Evolutionary conservation across 2,888 invertebrate species (phyloP).

Genomic region (Podabrus alpinus): DNA sequence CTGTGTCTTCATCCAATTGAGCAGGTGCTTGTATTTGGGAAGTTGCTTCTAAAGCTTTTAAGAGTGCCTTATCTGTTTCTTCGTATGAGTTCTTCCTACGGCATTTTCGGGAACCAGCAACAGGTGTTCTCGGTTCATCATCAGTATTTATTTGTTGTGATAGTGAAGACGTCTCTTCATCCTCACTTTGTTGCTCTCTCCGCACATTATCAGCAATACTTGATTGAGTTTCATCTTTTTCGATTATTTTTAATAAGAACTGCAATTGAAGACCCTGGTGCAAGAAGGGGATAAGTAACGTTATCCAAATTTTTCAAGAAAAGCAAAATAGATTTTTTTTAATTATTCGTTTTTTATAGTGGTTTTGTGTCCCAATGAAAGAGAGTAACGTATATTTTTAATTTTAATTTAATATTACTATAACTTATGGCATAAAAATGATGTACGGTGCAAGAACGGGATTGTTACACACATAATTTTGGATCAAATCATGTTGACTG

Average conservation of each 20-base stretch:
- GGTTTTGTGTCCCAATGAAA: no score
- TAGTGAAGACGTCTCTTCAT: not conserved
- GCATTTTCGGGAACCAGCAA: not conserved
- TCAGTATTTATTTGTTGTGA: not conserved
- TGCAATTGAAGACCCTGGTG: no score
- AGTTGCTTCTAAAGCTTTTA: constrained; percentile 7
- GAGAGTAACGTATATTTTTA: no score
- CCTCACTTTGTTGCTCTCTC: not conserved
- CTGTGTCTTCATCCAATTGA: constrained; percentile 5
- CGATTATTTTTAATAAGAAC: constrained; percentile 18
- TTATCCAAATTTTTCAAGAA: no score
- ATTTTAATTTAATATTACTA: no score
- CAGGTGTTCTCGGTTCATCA: not conserved
- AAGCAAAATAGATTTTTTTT: no score
- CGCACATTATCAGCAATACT: constrained; percentile 7
- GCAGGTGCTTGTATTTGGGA: not conserved
- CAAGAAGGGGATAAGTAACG: no score
- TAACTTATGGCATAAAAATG: no score
- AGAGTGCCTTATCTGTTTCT: constrained; percentile 9
- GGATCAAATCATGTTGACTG: no score
- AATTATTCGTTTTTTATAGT: no score
- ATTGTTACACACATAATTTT: no score
- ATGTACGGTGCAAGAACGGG: no score
- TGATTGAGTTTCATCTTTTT: constrained; percentile 15
- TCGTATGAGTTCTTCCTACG: not conserved